Evolutionary conservation across 53 echinoderm and acorn worm genomes (phyloP).

Genomic region (Arbacia lixula): DNA sequence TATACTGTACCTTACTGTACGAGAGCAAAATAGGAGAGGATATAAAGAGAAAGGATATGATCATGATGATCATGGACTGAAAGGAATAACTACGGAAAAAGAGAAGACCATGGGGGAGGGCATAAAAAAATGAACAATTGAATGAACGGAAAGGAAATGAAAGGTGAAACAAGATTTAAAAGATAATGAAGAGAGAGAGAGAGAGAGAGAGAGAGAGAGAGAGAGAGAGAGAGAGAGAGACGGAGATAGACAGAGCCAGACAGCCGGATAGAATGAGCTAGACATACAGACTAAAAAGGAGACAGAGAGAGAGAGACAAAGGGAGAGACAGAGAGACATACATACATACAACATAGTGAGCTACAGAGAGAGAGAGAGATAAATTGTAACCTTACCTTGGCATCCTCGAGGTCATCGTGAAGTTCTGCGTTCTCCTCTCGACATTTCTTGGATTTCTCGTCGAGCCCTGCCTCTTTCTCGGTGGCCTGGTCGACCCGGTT

Average conservation of each 20-base stretch:
- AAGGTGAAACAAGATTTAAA: no score
- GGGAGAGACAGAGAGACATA: not conserved
- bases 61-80: no score
- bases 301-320: not conserved
- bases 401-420: slow-evolving; percentile 10
- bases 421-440: slow-evolving; percentile 5
- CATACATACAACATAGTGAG: no score
- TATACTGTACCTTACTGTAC: no score
- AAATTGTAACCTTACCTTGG: slow-evolving; percentile 2
- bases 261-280: not conserved
- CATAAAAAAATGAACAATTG: no score
- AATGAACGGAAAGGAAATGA: no score
- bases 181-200: no score
- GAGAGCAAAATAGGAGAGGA: no score
- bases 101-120: no score
- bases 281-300: not conserved
- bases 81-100: no score
- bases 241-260: not conserved
- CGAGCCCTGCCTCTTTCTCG: slow-evolving; percentile 31
- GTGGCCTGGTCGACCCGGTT: slow-evolving; percentile 61
- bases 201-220: not conserved
- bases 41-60: no score
- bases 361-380: not conserved
- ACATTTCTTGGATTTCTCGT: slow-evolving; percentile 7
- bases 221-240: not conserved